phyloP scores from a whole-genome alignment of 35 echinoderm and acorn worm species.

The Lytechinus pictus region DNA sequence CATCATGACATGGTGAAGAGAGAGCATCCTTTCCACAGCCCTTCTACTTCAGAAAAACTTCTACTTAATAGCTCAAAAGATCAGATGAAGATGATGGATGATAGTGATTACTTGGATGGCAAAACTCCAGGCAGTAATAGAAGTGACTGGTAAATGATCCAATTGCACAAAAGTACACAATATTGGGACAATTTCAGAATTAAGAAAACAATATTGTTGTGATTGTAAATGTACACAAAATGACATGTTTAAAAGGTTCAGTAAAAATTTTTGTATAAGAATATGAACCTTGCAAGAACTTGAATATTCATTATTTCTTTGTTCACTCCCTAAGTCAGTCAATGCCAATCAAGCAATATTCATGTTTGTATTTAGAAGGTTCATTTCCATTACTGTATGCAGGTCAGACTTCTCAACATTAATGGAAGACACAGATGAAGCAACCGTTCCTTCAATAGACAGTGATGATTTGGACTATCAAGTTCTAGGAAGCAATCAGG shows the following conservation, averaged over 20 bases:
- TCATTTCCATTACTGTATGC: background rate
- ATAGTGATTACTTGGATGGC: background rate
- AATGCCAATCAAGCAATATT: too few relatives aligned
- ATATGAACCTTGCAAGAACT: too few relatives aligned
- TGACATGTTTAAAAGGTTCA: too few relatives aligned
- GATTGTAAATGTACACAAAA: too few relatives aligned
- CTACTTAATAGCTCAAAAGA: background rate
- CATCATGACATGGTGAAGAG: background rate
- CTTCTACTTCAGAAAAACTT: background rate
- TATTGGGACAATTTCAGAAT: too few relatives aligned
- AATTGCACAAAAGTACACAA: background rate
- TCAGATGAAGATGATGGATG: background rate
- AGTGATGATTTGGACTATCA: background rate
- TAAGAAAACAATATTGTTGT: too few relatives aligned
- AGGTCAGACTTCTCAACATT: background rate
- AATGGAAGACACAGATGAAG: constrained; percentile 28
- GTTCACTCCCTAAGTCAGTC: background rate
- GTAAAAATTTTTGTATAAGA: too few relatives aligned
- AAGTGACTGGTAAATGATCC: background rate
- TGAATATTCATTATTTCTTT: background rate
- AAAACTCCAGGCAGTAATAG: background rate
- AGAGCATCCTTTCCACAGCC: background rate
- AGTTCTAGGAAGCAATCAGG: background rate
- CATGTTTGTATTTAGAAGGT: too few relatives aligned
- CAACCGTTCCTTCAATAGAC: background rate